A percentile compares a stretch with the other conserved stretches of the same genome.
Conservation (phyloP, 2,888 invertebrate genomes). For the Nematopogon swammerdamellus region DNA sequence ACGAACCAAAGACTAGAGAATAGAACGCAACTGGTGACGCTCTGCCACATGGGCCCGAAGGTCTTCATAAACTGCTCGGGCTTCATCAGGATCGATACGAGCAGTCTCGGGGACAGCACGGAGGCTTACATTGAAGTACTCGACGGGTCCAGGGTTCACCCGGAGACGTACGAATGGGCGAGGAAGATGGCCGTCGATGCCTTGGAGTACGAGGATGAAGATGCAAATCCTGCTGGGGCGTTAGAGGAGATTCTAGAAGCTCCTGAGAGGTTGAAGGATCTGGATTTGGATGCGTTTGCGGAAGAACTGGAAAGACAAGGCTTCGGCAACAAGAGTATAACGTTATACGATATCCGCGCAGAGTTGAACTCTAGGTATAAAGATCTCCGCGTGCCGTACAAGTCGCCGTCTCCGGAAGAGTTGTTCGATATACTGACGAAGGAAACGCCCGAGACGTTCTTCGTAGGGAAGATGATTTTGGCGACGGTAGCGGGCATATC, state of each 20-base stretch:
- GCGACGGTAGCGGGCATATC: constrained; percentile 80
- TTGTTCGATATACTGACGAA: constrained; percentile 94
- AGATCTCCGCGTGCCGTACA: constrained; percentile 77
- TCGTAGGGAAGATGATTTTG: constrained; percentile 81
- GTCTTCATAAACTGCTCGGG: constrained; percentile 99
- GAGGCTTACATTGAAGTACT: constrained; percentile 94
- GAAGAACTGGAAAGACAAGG: constrained; percentile 93
- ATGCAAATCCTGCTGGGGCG: constrained; percentile 94
- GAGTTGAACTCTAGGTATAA: constrained; percentile 94
- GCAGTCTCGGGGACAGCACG: constrained; percentile 89
- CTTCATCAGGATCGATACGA: constrained; percentile 98
- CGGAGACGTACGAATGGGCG: constrained; percentile 99
- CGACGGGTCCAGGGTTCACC: constrained; percentile 97
- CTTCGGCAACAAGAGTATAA: constrained; percentile 87
- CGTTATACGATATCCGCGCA: constrained; percentile 93
- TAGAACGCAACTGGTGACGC: constrained; percentile 90
- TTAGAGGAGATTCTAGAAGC: constrained; percentile 96
- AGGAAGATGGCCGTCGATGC: constrained; percentile 99
- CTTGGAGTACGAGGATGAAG: constrained; percentile 96
- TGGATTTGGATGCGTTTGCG: constrained; percentile 98
- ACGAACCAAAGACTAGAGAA: constrained; percentile 91
- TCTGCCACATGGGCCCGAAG: constrained; percentile 96
- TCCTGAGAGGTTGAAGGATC: constrained; percentile 89
- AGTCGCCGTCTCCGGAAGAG: constrained; percentile 80
- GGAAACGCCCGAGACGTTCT: constrained; percentile 93